phyloP scores from a whole-genome alignment of 1,140 invertebrate species.

The Saxidomus purpurata region DNA sequence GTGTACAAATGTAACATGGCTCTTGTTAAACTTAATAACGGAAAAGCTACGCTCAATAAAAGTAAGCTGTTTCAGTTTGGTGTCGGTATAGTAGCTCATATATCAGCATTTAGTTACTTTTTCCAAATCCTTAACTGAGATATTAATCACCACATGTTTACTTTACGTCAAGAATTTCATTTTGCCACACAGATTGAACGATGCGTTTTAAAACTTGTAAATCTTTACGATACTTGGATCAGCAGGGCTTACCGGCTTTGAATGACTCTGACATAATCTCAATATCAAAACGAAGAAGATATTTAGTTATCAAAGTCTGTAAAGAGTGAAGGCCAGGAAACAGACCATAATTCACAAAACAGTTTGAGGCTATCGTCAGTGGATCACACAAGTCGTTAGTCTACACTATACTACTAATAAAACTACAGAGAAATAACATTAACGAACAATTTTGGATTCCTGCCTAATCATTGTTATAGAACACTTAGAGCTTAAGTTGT shows the following conservation, averaged over 20 bases:
- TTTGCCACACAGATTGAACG: neutral
- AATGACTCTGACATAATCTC: neutral
- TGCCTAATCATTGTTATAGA: too few species aligned
- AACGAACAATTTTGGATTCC: too few species aligned
- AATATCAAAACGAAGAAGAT: slow-evolving; percentile 3
- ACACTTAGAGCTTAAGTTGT: too few species aligned
- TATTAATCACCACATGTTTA: neutral
- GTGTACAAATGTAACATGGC: too few species aligned
- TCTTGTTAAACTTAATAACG: too few species aligned
- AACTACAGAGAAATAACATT: too few species aligned
- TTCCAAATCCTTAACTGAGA: neutral
- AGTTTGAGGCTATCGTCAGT: neutral
- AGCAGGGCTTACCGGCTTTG: neutral
- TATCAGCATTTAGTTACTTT: neutral
- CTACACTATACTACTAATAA: too few species aligned
- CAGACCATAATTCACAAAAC: neutral
- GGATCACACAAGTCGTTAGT: too few species aligned
- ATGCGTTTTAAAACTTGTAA: slow-evolving; percentile 8
- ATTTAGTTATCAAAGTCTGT: slow-evolving; percentile 9
- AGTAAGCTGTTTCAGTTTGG: too few species aligned
- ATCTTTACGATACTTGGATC: neutral
- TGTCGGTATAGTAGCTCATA: slow-evolving; percentile 14
- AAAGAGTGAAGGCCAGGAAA: neutral
- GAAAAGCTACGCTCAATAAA: too few species aligned
- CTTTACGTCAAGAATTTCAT: neutral